Conservation (phyloP, 2,797 vertebrate genomes). For the Crax fasciolata region DNA sequence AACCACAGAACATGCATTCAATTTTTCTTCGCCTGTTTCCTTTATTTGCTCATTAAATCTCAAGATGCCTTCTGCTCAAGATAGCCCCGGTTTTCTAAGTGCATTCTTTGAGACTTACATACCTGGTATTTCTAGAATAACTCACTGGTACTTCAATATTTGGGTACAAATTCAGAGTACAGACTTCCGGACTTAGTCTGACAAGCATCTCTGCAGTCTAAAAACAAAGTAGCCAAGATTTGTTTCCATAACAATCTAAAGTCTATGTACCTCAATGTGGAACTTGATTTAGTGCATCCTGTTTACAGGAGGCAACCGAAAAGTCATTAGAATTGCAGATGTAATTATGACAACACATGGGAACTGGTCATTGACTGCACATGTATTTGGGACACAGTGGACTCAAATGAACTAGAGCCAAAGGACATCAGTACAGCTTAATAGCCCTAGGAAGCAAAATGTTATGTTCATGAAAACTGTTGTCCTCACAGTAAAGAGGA, state of each 20-base stretch:
- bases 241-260: neutral
- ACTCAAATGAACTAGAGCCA: neutral
- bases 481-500: neutral
- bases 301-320: neutral
- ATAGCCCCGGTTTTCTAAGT: neutral
- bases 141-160: rapidly evolving
- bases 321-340: neutral
- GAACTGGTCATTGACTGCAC: neutral
- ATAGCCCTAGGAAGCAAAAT: neutral
- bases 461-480: neutral
- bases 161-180: neutral
- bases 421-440: neutral
- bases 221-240: neutral
- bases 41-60: neutral
- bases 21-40: neutral
- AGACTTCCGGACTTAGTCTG: neutral
- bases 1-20: neutral
- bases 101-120: neutral
- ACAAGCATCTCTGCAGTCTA: neutral
- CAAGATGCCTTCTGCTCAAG: neutral
- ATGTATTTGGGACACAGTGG: neutral
- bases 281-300: neutral
- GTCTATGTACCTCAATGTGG: neutral
- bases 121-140: neutral
- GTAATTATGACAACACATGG: neutral